Conservation (phyloP, 2,113 vertebrate species). For the Eidolon helvum region DNA sequence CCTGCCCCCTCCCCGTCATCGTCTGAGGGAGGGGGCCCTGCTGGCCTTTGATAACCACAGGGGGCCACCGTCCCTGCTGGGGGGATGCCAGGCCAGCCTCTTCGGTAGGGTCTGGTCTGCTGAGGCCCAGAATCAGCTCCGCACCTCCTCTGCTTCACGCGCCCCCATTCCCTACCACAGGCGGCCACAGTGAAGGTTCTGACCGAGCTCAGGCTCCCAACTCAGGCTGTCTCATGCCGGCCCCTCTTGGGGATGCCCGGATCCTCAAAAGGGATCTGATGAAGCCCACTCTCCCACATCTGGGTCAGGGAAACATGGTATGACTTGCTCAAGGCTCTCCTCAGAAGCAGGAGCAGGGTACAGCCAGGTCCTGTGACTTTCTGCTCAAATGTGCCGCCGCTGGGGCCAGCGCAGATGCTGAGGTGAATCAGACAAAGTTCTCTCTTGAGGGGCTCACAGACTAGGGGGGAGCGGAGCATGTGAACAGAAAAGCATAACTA, state of each 20-base stretch:
- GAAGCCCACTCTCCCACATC: background rate
- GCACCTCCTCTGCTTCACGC: background rate
- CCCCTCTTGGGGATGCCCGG: too few relatives aligned
- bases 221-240: background rate
- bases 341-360: background rate
- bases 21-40: background rate
- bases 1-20: background rate
- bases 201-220: accelerated
- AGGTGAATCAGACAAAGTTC: background rate
- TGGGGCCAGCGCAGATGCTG: background rate
- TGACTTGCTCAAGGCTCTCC: background rate
- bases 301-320: background rate
- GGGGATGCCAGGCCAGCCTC: background rate
- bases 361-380: background rate
- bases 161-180: background rate
- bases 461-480: accelerated
- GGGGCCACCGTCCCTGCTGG: background rate
- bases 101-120: background rate
- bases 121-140: background rate
- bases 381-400: background rate
- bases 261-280: background rate
- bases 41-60: constrained; percentile 15
- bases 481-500: background rate
- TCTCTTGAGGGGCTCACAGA: background rate
- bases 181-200: accelerated